Conservation (phyloP, 2,888 invertebrate species). For the Lacanobia wlatinum region DNA sequence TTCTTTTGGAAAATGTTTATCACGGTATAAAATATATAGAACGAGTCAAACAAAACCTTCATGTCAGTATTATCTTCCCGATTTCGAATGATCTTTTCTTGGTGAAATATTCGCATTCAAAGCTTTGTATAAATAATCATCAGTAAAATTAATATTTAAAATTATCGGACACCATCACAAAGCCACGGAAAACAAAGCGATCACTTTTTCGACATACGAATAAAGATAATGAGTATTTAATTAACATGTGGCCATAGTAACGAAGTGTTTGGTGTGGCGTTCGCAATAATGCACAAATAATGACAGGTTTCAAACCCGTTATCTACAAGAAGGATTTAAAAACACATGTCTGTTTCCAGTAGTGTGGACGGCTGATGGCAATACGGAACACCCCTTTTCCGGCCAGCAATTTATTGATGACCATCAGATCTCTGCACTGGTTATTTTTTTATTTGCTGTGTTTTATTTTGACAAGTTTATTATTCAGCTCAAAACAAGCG, state of each 20-base stretch:
- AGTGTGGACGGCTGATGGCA: slow-evolving; percentile 23
- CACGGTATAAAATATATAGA: no score
- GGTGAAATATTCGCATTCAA: no score
- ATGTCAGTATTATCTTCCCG: no score
- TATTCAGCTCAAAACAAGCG: neutral
- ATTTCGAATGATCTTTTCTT: no score
- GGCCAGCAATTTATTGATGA: slow-evolving; percentile 41
- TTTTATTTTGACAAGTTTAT: slow-evolving; percentile 26
- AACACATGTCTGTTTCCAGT: slow-evolving; percentile 42
- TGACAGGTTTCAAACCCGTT: slow-evolving; percentile 47
- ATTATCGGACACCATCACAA: no score
- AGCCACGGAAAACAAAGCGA: slow-evolving; percentile 1
- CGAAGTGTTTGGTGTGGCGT: slow-evolving; percentile 35
- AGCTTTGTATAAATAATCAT: no score
- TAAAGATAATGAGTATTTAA: slow-evolving; percentile 37
- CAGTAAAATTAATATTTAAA: no score
- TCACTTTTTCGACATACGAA: slow-evolving; percentile 18
- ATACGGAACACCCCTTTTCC: slow-evolving; percentile 46
- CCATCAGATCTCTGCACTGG: slow-evolving; percentile 4
- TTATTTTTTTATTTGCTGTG: slow-evolving; percentile 7
- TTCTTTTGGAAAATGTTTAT: no score
- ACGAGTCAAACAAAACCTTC: no score
- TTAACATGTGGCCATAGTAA: slow-evolving; percentile 30
- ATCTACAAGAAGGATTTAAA: slow-evolving; percentile 49
- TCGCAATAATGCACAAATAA: slow-evolving; percentile 63